Percentiles rank a stretch among this genome's conserved stretches.
Conservation (phyloP, 2,888 invertebrate genomes). For the Allolobophora icterica region DNA sequence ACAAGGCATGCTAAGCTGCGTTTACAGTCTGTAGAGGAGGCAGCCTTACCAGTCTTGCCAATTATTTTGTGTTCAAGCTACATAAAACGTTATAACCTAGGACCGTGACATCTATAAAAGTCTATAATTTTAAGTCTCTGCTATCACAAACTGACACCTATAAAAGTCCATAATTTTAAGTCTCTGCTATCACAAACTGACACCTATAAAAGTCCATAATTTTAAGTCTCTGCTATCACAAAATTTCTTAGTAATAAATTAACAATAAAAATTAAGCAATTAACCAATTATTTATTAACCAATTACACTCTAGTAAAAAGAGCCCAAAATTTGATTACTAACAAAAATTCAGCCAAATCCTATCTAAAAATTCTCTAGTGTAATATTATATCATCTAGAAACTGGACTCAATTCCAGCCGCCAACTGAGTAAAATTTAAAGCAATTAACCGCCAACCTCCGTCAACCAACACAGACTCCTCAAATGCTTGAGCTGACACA, state of each 20-base stretch:
- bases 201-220: background rate
- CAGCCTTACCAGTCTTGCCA: no score
- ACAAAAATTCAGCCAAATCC: background rate
- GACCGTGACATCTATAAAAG: background rate
- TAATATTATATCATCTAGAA: background rate
- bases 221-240: background rate
- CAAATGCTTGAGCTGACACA: no score
- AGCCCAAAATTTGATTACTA: background rate
- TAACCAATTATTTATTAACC: background rate
- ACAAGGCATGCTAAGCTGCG: no score
- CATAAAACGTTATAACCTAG: background rate
- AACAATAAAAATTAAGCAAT: background rate
- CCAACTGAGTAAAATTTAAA: background rate
- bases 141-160: background rate
- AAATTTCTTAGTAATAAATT: background rate
- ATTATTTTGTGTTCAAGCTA: background rate
- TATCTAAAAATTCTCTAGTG: background rate
- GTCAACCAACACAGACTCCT: background rate
- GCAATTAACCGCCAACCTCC: background rate
- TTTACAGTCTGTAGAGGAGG: no score
- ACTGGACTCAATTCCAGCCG: background rate
- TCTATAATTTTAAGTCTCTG: no score
- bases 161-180: no score
- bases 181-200: background rate
- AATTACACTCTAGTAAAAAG: background rate